phyloP scores from a whole-genome alignment of 2,888 invertebrate species.

The Cephus nigrinus region DNA sequence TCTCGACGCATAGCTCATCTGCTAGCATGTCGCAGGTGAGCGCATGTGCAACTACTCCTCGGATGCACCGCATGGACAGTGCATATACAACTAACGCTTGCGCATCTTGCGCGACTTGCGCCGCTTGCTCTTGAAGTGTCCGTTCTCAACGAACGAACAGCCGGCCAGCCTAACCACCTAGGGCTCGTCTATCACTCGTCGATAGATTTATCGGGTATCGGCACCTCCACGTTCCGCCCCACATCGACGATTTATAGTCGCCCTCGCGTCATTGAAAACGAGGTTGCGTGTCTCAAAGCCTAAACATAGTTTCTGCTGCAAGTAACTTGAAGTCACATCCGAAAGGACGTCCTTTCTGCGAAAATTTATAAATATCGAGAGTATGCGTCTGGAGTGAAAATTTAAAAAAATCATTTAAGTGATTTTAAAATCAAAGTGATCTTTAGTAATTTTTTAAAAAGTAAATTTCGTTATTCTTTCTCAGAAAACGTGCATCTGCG shows the following conservation, averaged over 20 bases:
- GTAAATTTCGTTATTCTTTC: background rate
- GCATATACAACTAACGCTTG: slow-evolving; percentile 4
- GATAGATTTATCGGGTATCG: slow-evolving; percentile 61
- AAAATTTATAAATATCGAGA: background rate
- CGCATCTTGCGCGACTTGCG: background rate
- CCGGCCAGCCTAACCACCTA: slow-evolving; percentile 17
- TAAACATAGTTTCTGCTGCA: background rate
- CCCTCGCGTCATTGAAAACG: slow-evolving; percentile 34
- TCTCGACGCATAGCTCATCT: slow-evolving; percentile 25
- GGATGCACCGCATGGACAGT: background rate
- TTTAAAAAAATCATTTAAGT: background rate
- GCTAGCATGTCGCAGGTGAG: slow-evolving; percentile 1
- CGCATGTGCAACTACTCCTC: background rate
- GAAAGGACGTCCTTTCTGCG: background rate
- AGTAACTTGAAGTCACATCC: background rate
- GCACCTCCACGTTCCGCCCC: slow-evolving; percentile 40
- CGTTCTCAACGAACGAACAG: background rate
- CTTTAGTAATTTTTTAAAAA: background rate
- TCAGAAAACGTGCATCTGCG: background rate
- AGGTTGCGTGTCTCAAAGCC: slow-evolving; percentile 14
- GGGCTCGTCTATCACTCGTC: slow-evolving; percentile 54
- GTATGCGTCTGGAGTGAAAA: background rate
- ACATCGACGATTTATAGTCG: slow-evolving; percentile 46
- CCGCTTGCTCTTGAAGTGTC: background rate
- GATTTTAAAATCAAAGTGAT: background rate